Conservation (phyloP, 2,888 invertebrate species). For the Muschampia plurimacula region DNA sequence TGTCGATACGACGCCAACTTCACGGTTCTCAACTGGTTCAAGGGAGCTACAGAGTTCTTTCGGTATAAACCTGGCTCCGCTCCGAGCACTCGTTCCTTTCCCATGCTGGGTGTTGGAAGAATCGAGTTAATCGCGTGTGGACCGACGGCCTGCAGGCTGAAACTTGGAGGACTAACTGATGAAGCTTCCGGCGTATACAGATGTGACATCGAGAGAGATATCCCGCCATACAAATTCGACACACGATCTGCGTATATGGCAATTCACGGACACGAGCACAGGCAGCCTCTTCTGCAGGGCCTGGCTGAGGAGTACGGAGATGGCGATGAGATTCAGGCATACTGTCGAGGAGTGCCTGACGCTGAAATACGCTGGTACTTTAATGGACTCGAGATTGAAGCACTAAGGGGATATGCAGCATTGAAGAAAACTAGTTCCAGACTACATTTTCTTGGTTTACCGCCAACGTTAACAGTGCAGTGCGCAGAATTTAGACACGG, state of each 20-base stretch:
- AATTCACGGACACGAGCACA: conserved; percentile 64
- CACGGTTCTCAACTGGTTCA: conserved; percentile 77
- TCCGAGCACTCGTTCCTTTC: conserved; percentile 71
- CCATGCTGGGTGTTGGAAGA: conserved; percentile 68
- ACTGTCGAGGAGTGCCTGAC: conserved; percentile 66
- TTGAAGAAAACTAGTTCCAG: conserved; percentile 62
- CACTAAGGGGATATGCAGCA: conserved; percentile 59
- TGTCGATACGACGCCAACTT: conserved; percentile 79
- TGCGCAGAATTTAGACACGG: conserved; percentile 82
- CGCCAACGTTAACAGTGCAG: conserved; percentile 78
- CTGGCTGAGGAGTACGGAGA: conserved; percentile 65
- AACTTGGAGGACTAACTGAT: conserved; percentile 67
- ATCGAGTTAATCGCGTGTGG: conserved; percentile 71
- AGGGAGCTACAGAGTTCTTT: conserved; percentile 75
- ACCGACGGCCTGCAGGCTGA: conserved; percentile 67
- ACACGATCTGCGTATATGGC: conserved; percentile 69
- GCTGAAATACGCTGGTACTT: conserved; percentile 76
- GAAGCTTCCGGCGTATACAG: conserved; percentile 74
- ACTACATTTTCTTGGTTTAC: conserved; percentile 69
- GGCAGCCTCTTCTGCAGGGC: conserved; percentile 70
- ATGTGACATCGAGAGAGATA: conserved; percentile 74
- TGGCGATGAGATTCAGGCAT: conserved; percentile 69
- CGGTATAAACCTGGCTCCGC: conserved; percentile 70
- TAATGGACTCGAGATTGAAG: conserved; percentile 65
- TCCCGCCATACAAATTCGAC: conserved; percentile 71